Base-by-base conservation (phyloP, 1,140 invertebrate genomes). In the Aphis gossypii region DNA sequence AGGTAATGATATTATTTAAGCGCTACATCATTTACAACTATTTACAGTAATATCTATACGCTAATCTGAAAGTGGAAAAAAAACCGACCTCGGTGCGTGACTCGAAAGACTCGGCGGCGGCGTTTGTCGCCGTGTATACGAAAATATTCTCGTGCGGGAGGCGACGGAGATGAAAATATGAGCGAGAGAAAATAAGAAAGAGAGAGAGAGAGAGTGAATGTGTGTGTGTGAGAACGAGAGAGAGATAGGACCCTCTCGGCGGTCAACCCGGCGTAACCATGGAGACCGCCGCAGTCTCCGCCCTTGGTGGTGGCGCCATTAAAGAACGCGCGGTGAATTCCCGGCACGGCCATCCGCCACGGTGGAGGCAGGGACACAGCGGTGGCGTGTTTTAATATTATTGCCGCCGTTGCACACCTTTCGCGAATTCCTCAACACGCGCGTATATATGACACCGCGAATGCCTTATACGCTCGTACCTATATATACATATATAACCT, bases 231-330 rank as follows among this genome's bases (percentile, higher is more conserved):
- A 44, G 88, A 84, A 41, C 44, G 87, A 54, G 88, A 84, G 41
- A 84, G 87, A 54, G 25, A 60, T 18, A 90, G 54, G 25, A 82
- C 68, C 76, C 68, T 83, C 90, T 83, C 38, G 60, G 21, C 44
- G 41, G 60, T 20, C 11, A 35, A 14, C 68, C 23, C 90, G 38
- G 25, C 6, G 92, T 93, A 86, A 86, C 92, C 92, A 93, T 93
- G 30, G 82, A 48, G 25, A 93, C 51, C 20, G 92, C 46, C 51
- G 92, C 92, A 93, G 92, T 93, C 92, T 93, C 92, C 92, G 92
- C 92, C 92, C 92, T 93, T 93, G 92, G 82, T 38, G 21, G 30
- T 93, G 92, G 92, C 92, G 92, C 92, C 92, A 93, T 93, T 93
- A 56, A 93, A 82, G 76, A 76, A 35, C n/a, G 35, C 82, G 25